Evolutionary conservation across 1,140 invertebrate species (phyloP), one percentile per base, ranked within the genome.

Genomic region (Neodiprion virginianus): DNA sequence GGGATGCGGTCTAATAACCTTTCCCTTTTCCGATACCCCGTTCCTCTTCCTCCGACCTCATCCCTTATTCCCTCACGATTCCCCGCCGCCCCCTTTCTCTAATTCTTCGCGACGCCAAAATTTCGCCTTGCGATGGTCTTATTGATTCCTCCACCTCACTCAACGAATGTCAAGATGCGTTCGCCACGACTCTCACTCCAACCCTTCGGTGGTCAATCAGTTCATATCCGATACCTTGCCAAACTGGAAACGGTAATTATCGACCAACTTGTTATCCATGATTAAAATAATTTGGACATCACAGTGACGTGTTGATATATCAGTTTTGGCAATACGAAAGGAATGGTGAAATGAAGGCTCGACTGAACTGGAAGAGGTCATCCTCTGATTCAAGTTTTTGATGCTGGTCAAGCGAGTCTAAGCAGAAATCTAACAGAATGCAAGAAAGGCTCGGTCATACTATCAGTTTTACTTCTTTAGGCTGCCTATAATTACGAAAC

Each of bases 1-100:
- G 73, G 74, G 73, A 76, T 66, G 67, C 67, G 8, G 67, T 49
- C 68, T 71, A 74, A 61, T 77, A 74, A 74, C 77, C 78, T 74
- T 73, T 76, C 75, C 69, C 75, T 76, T 78, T 79, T 72, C 50
- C 65, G 65, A 73, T 74, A 70, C 66, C 75, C 73, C 48, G 12
- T 50, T 53, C 48, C 69, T n/a, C 72, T 68, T 40, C 69, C 17
- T 67, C 74, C 75, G 68, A 74, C 48, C 2, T n/a, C 12, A 21
- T 21, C 12, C 48, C 47, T 11, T 71, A n/a, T 71, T 4, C 5
- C 48, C 49, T 21, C n/a, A n/a, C 14, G 11, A 48, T 1, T 1
- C 28, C 5, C 28, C 28, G 5, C 28, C 28, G 5, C 40, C n/a
- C 50, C 48, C 47, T 49, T 21, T 71, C 50, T 21, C 28, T 72